Conservation (phyloP, 2,113 vertebrate genomes). For the Planiliza haematocheilus region DNA sequence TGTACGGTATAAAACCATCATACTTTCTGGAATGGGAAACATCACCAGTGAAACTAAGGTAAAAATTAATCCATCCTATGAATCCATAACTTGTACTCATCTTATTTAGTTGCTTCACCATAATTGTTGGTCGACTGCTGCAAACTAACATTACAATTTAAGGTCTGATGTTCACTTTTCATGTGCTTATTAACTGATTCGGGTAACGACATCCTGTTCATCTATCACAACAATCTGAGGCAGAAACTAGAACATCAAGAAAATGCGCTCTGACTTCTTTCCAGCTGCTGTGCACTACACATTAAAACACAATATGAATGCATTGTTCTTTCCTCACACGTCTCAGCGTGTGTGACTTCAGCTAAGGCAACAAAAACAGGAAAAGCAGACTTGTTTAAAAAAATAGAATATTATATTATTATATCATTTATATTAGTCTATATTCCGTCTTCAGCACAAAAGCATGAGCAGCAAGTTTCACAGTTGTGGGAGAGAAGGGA, state of each 20-base stretch:
- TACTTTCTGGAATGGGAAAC: too few species aligned
- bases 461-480: too few species aligned
- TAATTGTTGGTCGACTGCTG: too few species aligned
- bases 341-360: slow-evolving; percentile 19
- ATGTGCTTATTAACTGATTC: not conserved
- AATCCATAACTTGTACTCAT: too few species aligned
- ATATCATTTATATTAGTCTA: too few species aligned
- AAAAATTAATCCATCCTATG: too few species aligned
- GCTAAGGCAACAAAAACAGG: slow-evolving; percentile 9
- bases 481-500: too few species aligned
- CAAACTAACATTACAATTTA: not conserved
- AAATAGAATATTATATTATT: not conserved
- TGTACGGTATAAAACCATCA: too few species aligned
- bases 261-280: slow-evolving; percentile 37
- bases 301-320: slow-evolving; percentile 30
- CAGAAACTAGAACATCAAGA: slow-evolving; percentile 27
- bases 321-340: slow-evolving; percentile 36
- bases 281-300: slow-evolving; percentile 14
- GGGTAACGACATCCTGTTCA: not conserved
- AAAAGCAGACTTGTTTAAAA: slow-evolving; percentile 17
- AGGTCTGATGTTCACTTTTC: not conserved
- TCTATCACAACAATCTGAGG: not conserved
- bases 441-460: too few species aligned
- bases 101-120: too few species aligned
- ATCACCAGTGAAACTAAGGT: too few species aligned